Evolutionary conservation across 92 coral and sea anemone genomes (phyloP), one percentile per base, ranked within the genome.

Genomic region (Chrysogorgia sp.): DNA sequence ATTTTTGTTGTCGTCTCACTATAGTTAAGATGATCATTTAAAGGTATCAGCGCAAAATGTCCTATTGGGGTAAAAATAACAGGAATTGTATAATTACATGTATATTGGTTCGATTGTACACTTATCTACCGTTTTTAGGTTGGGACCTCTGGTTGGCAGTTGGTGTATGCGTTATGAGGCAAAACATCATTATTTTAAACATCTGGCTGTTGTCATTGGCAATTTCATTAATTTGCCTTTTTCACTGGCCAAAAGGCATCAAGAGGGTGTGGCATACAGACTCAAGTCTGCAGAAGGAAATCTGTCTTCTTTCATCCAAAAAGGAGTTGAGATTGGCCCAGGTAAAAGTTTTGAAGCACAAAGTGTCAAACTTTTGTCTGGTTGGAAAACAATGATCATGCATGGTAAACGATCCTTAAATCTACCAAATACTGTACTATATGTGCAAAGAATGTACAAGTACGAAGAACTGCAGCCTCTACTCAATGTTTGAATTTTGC

Each of bases 141-240:
- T 76, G 37, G 87, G 84, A 8, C 90, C 90, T 29, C 79, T 86
- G 83, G 80, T 86, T n/a, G 22, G 79, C 29, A 55, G 35, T 70
- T 87, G 88, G 87, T 83, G 88, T 58, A 88, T 81, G 89, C 58
- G 92, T 30, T 88, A 66, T 57, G 92, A 88, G 34, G 89, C 87
- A 41, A 84, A 84, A 43, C 88, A 88, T 76, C 58, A 80, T 10
- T 53, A 45, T 43, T 62, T 88, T n/a, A 82, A 89, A 63, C 19
- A 77, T 45, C 43, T 85, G 26, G 90, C 83, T 9, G 37, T 85
- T 21, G 12, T 41, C 40, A 47, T 75, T 70, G 92, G 90, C 19
- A 89, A 89, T 43, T 89, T 76, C 79, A 82, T 79, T 10, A 85
- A 81, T 71, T 47, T 85, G 2, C 31, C 92, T 21, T 82, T 62